These are phyloP conservation scores for Amphipyra tragopoginis DNA, from an alignment of 2,888 invertebrate genomes.

Conservation along the genomic window DNA sequence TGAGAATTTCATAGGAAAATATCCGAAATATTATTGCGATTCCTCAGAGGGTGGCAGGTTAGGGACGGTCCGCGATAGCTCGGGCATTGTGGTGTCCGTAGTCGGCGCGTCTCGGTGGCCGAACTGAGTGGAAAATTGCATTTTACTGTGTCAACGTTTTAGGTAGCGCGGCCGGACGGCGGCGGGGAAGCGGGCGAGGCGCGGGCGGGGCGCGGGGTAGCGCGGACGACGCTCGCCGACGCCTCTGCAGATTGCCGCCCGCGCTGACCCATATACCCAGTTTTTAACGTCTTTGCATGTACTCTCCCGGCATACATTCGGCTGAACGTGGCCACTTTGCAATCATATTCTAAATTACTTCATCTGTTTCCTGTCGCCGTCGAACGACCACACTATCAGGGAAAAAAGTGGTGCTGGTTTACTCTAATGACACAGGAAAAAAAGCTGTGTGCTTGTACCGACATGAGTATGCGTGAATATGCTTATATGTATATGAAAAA, in stretches of 20 bases:
- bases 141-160: slow-evolving; percentile 65
- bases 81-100: slow-evolving; percentile 4
- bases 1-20: slow-evolving; percentile 2
- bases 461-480: no score
- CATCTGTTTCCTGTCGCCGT: neutral
- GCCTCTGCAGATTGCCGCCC: slow-evolving; percentile 50
- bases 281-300: slow-evolving; percentile 53
- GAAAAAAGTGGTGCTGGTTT: no score
- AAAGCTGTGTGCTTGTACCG: no score
- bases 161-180: slow-evolving; percentile 12
- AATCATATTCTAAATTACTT: slow-evolving; percentile 4
- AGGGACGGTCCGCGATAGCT: slow-evolving; percentile 1
- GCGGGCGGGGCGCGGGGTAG: neutral
- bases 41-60: neutral
- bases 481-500: no score
- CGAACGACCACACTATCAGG: no score
- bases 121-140: slow-evolving; percentile 66
- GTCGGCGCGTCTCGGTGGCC: slow-evolving; percentile 31
- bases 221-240: slow-evolving; percentile 23
- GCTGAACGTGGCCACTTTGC: neutral
- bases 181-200: neutral
- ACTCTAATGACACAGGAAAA: no score
- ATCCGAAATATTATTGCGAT: slow-evolving; percentile 11
- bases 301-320: slow-evolving; percentile 17
- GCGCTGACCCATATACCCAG: slow-evolving; percentile 59